Evolutionary conservation across 2,888 invertebrate genomes (phyloP), one percentile per base, ranked within the genome.

Genomic region (Caenorhabditis uteleia): DNA sequence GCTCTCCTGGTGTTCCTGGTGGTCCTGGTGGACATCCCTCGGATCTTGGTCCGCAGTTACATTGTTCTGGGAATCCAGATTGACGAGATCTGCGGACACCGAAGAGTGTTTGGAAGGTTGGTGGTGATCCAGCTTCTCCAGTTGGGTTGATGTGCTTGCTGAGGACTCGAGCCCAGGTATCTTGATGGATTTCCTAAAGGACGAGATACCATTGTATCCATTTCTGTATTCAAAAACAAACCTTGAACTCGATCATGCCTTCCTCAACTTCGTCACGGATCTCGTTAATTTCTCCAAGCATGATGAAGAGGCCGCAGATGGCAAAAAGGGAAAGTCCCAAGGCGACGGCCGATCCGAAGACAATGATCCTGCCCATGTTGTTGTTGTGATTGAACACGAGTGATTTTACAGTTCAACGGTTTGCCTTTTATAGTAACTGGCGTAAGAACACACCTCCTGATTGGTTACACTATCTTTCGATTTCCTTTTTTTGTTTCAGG

Each of bases 11-110:
- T 31, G 59, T 44, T 65, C 71, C 71, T 51, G 71, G 71, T 53
- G 71, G 71, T 60, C 71, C 71, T 47, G 71, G 65, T 58, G 71
- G 71, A 53, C 71, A 71, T 46, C 68, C 68, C 26, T 59, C 65
- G 42, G 60, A 57, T 44, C 61, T 54, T 39, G 66, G 68, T 34
- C 71, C 71, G 46, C 71, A 71, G 60, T 71, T 71, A 59, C 71
- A 71, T 56, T 64, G 61, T 33, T 59, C 65, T 49, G 60, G 67
- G 62, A 68, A 61, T 42, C 67, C 67, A 53, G 66, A 56, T 56
- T 68, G 66, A 59, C 65, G 65, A 26, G 58, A 49, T 43, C 70
- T 44, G 46, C 67, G 67, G 25, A 67, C 38, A 2, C 68, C 71
- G 68, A 71, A 60, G 14, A 71, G 57, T 40, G 70, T 67, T 46